Evolutionary conservation across 2,113 vertebrate genomes (phyloP), one percentile per base, ranked within the genome.

Genomic region (Labeo catla): DNA sequence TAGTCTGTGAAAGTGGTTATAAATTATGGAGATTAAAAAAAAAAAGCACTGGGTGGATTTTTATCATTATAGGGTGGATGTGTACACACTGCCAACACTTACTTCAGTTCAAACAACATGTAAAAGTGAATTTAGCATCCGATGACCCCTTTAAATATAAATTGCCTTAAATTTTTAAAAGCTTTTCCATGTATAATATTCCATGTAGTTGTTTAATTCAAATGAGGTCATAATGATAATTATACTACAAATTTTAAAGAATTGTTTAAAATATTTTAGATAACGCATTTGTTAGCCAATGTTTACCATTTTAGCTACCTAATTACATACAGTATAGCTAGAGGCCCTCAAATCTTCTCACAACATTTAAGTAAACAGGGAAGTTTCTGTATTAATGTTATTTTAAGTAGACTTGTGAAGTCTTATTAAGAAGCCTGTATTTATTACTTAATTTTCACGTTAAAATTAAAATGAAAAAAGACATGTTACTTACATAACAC

Each of bases 401-500:
- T 72, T 72, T 72, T 21, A 45, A 21, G 8, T 43, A 45, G 4
- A 61, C 21, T 23, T 59, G 54, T 59, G 0, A 59, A 59, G 15
- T 39, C 65, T 36, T 9, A 10, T 8, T 8, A 72, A 43, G 66
- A 39, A 39, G 8, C 34, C 6, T 77, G 28, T 21, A 61, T 61
- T 61, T 6, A 61, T 61, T n/a, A 21, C 36, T 61, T 45, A 23
- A 11, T 45, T 4, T 28, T 16, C 39, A 6, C 6, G 0, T 8
- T 47, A 45, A 1, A 81, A 49, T 49, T 3, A 10, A 49, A 81
- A n/a, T 21, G 8, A 61, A 61, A 45, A 81, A 81, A 21, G 13
- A 23, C 6, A 50, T 8, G 4, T 23, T 73, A 84, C 82, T 84
- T 74, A 84, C 82, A 84, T 9, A 59, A 45, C 52, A 43, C 9